Percentiles rank a stretch among this genome's conserved stretches.
These are phyloP conservation scores for Diplolepis rosae DNA, from an alignment of 2,888 invertebrate species.

Conservation along the genomic window DNA sequence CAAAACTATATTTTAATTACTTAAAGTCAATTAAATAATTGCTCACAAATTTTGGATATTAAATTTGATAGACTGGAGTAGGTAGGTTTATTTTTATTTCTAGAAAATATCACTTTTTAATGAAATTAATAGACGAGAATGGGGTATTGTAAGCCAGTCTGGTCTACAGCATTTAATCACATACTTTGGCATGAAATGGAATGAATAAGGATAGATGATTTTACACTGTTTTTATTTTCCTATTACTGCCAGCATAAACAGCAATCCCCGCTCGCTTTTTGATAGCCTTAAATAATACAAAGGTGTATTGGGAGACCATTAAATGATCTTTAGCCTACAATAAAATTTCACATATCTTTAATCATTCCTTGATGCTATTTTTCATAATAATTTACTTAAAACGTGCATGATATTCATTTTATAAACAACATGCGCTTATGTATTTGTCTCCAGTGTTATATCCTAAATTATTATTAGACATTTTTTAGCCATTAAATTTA, in stretches of 20 bases:
- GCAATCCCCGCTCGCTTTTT: not conserved
- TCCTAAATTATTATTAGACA: not conserved
- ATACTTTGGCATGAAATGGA: constrained; percentile 16
- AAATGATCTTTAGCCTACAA: constrained; percentile 8
- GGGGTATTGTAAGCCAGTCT: not conserved
- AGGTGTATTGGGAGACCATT: constrained; percentile 28
- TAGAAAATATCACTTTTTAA: too few species aligned
- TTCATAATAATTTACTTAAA: not conserved
- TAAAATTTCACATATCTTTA: not conserved
- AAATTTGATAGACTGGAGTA: too few species aligned
- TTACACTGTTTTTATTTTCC: constrained; percentile 10
- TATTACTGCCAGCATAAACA: not conserved
- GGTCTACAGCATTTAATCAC: not conserved
- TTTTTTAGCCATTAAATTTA: constrained; percentile 8
- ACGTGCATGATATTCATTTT: not conserved
- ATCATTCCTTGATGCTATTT: constrained; percentile 4
- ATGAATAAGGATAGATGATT: constrained; percentile 1
- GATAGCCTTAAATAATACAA: not conserved
- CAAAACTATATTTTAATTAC: too few species aligned
- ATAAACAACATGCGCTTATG: not conserved
- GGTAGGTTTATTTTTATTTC: too few species aligned
- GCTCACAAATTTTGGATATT: too few species aligned
- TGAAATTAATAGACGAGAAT: not conserved
- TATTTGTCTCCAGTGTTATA: not conserved
- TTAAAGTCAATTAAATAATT: too few species aligned